Conservation (phyloP, 2,888 invertebrate genomes). For the Chirona hameri region DNA sequence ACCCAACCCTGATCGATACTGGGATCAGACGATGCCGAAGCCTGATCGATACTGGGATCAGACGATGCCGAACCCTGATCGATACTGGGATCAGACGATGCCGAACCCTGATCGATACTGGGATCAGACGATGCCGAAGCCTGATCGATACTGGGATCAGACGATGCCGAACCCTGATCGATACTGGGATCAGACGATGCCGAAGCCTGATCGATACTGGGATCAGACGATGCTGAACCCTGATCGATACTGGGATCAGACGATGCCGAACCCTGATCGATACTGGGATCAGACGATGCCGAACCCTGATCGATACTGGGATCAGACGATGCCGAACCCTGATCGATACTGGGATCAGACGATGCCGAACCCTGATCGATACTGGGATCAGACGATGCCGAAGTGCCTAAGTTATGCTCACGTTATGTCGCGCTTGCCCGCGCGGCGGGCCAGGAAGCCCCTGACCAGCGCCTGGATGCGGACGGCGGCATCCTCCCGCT, state of each 20-base stretch:
- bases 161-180: not conserved
- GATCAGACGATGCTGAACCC: not conserved
- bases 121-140: not conserved
- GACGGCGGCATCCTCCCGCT: conserved; percentile 68
- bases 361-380: not conserved
- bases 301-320: not conserved
- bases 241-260: not conserved
- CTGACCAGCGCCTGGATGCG: conserved; percentile 70
- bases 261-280: not conserved
- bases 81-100: not conserved
- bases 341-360: not conserved
- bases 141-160: not conserved
- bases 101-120: not conserved
- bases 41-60: not conserved
- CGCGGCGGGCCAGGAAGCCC: conserved; percentile 67
- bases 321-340: not conserved
- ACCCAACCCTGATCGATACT: not conserved
- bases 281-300: not conserved
- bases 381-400: not conserved
- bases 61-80: not conserved
- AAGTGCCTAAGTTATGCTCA: conserved; percentile 11
- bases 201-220: not conserved
- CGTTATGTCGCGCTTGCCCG: conserved; percentile 54
- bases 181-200: not conserved
- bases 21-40: not conserved